A percentile compares a stretch with the other conserved stretches of the same genome.
Evolutionary conservation across 2,888 invertebrate species (phyloP).

Genomic region (Lasioglossum vierecki): DNA sequence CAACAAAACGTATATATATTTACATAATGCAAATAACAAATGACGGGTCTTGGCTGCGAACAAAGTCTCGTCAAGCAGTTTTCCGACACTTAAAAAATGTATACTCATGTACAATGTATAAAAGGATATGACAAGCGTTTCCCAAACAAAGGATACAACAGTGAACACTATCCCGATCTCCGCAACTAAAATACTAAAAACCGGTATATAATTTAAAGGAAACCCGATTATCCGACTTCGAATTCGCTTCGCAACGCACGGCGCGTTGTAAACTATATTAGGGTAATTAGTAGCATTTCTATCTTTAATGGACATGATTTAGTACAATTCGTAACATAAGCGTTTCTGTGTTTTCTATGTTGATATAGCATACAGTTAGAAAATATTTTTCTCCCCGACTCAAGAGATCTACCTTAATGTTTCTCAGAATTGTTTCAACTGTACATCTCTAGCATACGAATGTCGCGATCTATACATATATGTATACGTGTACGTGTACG

Average conservation of each 20-base stretch:
- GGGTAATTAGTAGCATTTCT: slow-evolving; percentile 15
- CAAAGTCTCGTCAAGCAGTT: slow-evolving; percentile 4
- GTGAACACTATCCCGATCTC: neutral
- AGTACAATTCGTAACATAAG: slow-evolving; percentile 34
- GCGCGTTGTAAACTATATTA: slow-evolving; percentile 16
- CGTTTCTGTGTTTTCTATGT: slow-evolving; percentile 32
- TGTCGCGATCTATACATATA: neutral
- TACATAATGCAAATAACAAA: slow-evolving; percentile 50
- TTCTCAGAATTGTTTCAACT: slow-evolving; percentile 18
- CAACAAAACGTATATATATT: slow-evolving; percentile 51
- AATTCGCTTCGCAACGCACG: slow-evolving; percentile 14
- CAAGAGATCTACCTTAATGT: slow-evolving; percentile 24
- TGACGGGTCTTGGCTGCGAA: slow-evolving; percentile 29
- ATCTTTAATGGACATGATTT: slow-evolving; percentile 33
- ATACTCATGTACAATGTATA: slow-evolving; percentile 20
- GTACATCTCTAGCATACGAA: slow-evolving; percentile 36
- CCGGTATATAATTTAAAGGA: slow-evolving; percentile 20
- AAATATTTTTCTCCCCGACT: slow-evolving; percentile 40
- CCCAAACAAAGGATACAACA: slow-evolving; percentile 17
- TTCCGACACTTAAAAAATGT: slow-evolving; percentile 28
- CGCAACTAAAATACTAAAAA: slow-evolving; percentile 24
- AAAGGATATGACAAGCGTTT: slow-evolving; percentile 21
- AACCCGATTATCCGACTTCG: slow-evolving; percentile 18
- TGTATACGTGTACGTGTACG: neutral
- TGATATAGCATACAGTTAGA: slow-evolving; percentile 36